phyloP scores from a whole-genome alignment of 2,888 invertebrate species.

The Phymatocera aterrima region DNA sequence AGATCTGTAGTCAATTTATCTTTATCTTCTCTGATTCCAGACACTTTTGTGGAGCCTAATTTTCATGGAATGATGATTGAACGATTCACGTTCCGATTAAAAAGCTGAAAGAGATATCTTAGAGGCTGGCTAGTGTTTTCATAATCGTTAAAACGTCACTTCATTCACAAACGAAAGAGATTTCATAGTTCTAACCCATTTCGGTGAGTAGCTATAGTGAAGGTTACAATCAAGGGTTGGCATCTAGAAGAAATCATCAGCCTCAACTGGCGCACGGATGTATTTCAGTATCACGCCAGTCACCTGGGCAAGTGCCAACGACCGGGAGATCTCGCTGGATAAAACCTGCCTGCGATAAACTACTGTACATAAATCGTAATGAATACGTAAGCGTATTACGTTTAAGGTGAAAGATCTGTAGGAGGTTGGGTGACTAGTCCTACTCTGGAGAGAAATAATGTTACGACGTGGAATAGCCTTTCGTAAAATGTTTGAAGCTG shows the following conservation, averaged over 20 bases:
- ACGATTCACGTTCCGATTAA: neutral
- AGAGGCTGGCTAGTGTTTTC: neutral
- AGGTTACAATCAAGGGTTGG: conserved; percentile 17
- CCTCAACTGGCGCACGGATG: neutral
- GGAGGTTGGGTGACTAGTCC: neutral
- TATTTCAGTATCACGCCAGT: conserved; percentile 17
- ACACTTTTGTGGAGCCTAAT: neutral
- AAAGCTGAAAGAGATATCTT: neutral
- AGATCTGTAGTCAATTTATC: neutral
- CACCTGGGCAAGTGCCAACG: conserved; percentile 21
- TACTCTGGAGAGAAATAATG: conserved; percentile 9
- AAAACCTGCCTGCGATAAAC: conserved; percentile 8
- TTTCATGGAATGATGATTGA: neutral
- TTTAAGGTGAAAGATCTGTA: conserved; percentile 8
- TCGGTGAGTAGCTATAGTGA: neutral
- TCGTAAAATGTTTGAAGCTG: conserved; percentile 18
- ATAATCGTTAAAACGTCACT: conserved; percentile 13
- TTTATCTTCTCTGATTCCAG: neutral
- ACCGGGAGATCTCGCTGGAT: conserved; percentile 28
- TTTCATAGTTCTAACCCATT: conserved; percentile 23
- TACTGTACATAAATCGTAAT: conserved; percentile 7
- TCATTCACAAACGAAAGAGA: neutral
- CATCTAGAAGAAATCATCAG: conserved; percentile 16
- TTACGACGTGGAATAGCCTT: neutral
- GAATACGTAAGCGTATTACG: neutral